Conservation (phyloP, 2,113 vertebrate genomes). For the Antigone vipio region DNA sequence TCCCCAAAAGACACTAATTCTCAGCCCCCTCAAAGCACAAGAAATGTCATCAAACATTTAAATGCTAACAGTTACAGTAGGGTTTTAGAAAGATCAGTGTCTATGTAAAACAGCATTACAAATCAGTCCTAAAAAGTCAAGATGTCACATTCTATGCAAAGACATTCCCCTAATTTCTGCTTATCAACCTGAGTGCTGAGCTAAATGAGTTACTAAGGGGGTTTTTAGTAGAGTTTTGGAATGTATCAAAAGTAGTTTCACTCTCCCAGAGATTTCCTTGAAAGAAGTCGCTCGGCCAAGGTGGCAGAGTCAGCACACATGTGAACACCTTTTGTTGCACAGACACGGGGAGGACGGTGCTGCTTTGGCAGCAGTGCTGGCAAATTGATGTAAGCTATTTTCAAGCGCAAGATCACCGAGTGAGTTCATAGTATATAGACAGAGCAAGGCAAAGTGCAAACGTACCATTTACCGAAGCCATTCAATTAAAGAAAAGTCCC, state of each 20-base stretch:
- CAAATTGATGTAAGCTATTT: neutral
- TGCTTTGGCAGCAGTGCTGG: neutral
- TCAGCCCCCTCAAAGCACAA: neutral
- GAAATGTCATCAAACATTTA: neutral
- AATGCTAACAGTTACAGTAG: neutral
- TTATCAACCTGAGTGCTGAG: neutral
- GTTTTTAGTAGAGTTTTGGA: neutral
- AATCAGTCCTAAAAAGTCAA: neutral
- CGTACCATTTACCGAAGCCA: constrained; percentile 38
- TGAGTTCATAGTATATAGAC: neutral
- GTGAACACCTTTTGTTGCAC: neutral
- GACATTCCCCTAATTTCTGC: neutral
- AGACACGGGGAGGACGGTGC: neutral
- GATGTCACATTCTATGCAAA: neutral
- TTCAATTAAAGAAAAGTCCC: constrained; percentile 70
- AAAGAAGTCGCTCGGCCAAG: neutral
- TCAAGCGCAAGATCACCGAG: neutral
- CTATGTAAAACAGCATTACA: neutral
- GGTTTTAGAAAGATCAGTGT: neutral
- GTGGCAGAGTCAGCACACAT: neutral
- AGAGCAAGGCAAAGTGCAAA: constrained; percentile 5
- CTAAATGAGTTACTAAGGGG: neutral
- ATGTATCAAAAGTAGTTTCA: neutral
- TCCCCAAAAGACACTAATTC: neutral
- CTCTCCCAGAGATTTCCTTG: neutral